Percentiles rank a stretch among this genome's conserved stretches.
These are phyloP conservation scores for Hybognathus amarus DNA, from an alignment of 2,797 vertebrate species.

Conservation along the genomic window DNA sequence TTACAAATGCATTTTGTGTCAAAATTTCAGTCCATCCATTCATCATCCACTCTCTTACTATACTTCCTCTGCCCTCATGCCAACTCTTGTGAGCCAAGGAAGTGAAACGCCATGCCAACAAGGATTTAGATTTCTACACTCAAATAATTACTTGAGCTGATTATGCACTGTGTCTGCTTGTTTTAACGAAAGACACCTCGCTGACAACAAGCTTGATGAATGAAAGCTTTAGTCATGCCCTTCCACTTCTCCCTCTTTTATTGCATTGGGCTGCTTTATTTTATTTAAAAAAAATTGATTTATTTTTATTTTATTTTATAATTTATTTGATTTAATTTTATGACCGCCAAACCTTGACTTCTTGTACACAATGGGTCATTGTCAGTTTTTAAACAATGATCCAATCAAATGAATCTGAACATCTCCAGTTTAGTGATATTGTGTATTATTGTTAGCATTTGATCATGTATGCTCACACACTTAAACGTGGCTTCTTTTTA, in stretches of 20 bases:
- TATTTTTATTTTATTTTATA: background rate
- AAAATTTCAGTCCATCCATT: background rate
- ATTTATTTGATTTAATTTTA: too few relatives aligned
- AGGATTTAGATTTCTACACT: constrained; percentile 52
- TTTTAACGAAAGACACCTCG: constrained; percentile 20
- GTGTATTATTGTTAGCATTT: background rate
- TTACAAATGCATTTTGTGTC: background rate
- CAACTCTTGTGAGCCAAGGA: constrained; percentile 28
- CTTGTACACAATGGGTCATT: background rate
- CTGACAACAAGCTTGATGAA: constrained; percentile 26
- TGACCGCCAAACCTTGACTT: background rate
- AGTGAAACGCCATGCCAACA: constrained; percentile 44
- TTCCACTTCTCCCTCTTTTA: background rate
- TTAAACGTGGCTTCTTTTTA: background rate
- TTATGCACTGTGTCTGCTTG: constrained; percentile 47
- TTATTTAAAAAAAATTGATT: background rate
- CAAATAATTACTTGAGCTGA: constrained; percentile 49
- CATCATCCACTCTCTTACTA: background rate
- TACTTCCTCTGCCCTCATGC: constrained; percentile 34
- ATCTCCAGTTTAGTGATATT: background rate
- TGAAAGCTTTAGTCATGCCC: constrained; percentile 14
- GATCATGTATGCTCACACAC: background rate
- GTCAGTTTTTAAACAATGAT: background rate
- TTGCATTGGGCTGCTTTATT: background rate
- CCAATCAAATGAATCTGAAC: background rate